Conservation (phyloP, 1,140 invertebrate genomes). For the Apis florea region DNA sequence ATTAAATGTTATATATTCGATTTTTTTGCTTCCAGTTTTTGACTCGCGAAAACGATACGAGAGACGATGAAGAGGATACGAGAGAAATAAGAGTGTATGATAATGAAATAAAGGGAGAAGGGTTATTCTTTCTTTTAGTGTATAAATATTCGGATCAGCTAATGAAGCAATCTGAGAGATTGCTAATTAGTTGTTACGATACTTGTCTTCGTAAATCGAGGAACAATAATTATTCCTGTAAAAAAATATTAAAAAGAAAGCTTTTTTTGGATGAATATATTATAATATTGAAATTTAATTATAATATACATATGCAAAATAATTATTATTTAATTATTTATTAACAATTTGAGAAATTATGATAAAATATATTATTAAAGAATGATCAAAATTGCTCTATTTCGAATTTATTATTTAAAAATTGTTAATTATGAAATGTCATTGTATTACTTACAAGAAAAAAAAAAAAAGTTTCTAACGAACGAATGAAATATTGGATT, state of each 20-base stretch:
- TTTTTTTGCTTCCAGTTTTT: neutral
- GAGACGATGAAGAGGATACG: slow-evolving; percentile 5
- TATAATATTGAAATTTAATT: too few relatives aligned
- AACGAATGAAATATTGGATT: too few relatives aligned
- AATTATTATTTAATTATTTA: too few relatives aligned
- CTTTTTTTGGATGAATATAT: too few relatives aligned
- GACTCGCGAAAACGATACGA: neutral
- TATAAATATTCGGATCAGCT: neutral
- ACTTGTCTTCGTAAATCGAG: neutral
- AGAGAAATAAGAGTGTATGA: neutral
- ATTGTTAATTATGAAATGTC: too few relatives aligned
- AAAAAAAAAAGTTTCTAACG: too few relatives aligned
- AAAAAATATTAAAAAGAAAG: neutral
- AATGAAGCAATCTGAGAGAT: neutral
- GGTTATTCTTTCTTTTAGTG: neutral
- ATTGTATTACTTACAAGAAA: too few relatives aligned
- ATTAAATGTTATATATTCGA: neutral
- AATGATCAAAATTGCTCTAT: too few relatives aligned
- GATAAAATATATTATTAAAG: too few relatives aligned
- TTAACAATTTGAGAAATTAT: too few relatives aligned
- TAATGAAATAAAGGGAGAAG: neutral
- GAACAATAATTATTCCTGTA: neutral
- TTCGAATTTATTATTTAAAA: too few relatives aligned
- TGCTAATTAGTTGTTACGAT: slow-evolving; percentile 13
- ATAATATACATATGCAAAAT: too few relatives aligned